Conservation (phyloP, 2,797 vertebrate species). For the Limosa lapponica region DNA sequence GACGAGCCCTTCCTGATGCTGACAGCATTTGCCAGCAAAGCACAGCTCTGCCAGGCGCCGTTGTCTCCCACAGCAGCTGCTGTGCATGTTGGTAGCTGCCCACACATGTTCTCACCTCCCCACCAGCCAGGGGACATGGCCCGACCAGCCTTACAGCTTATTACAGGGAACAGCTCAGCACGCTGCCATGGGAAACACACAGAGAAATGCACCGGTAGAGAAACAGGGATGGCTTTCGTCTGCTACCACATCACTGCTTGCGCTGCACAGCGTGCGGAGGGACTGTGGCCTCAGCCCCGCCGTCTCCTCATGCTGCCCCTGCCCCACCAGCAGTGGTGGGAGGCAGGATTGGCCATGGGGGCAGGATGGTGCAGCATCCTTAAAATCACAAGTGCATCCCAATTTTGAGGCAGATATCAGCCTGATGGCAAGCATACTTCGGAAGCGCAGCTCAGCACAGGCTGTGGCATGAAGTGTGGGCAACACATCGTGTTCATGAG, state of each 20-base stretch:
- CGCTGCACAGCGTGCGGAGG: rapidly evolving
- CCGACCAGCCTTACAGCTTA: background rate
- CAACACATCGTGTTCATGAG: background rate
- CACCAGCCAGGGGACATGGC: background rate
- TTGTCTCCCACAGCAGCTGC: background rate
- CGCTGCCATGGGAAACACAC: background rate
- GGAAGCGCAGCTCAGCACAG: background rate
- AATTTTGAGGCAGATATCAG: background rate
- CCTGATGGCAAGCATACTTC: rapidly evolving
- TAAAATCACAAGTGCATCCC: background rate
- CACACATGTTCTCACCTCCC: background rate
- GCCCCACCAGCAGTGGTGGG: background rate
- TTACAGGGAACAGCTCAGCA: rapidly evolving
- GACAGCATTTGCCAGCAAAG: background rate
- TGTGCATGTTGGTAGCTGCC: rapidly evolving
- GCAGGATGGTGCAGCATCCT: background rate
- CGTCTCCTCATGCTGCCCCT: rapidly evolving
- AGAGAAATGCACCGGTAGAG: rapidly evolving
- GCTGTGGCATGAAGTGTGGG: background rate
- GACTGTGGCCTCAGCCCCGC: rapidly evolving
- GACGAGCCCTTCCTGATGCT: background rate
- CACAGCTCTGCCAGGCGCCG: rapidly evolving
- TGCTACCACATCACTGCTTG: background rate
- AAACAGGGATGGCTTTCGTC: background rate
- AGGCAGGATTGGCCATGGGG: rapidly evolving